phyloP scores from a whole-genome alignment of 1,140 invertebrate genomes.

The Drosophila melanogaster region DNA sequence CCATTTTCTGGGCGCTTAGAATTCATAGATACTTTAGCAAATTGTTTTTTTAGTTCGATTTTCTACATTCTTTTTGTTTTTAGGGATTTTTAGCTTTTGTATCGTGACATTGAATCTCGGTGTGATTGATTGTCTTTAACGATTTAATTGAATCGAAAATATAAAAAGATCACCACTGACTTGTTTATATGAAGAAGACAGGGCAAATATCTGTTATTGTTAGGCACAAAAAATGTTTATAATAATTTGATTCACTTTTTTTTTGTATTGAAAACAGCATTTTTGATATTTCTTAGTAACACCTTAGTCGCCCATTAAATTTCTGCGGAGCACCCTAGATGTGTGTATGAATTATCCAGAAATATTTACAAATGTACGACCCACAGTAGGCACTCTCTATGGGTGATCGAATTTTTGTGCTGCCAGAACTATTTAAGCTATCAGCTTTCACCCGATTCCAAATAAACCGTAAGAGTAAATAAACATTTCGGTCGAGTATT shows the following conservation, averaged over 20 bases:
- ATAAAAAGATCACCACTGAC: too few relatives aligned
- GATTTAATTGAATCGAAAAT: neutral
- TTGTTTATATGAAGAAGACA: too few relatives aligned
- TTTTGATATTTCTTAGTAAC: too few relatives aligned
- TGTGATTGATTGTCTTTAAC: neutral
- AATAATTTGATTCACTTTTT: too few relatives aligned
- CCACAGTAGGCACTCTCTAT: neutral
- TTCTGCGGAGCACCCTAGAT: too few relatives aligned
- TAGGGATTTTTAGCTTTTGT: neutral
- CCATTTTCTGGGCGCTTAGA: conserved; percentile 73
- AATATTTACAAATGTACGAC: too few relatives aligned
- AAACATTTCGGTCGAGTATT: conserved; percentile 19
- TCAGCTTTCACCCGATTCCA: conserved; percentile 15
- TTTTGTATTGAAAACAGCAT: too few relatives aligned
- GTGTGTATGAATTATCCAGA: too few relatives aligned
- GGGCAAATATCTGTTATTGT: too few relatives aligned
- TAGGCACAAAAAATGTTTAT: too few relatives aligned
- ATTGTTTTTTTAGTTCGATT: conserved; percentile 62
- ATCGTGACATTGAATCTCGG: conserved; percentile 59
- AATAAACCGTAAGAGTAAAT: conserved; percentile 8
- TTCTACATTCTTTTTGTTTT: conserved; percentile 21
- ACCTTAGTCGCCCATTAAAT: too few relatives aligned
- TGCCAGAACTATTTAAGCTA: neutral
- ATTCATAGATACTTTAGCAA: conserved; percentile 74
- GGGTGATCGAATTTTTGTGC: neutral